Evolutionary conservation across 53 echinoderm and acorn worm species (phyloP), one percentile per base, ranked within the genome.

Genomic region (Luidia sarsii): DNA sequence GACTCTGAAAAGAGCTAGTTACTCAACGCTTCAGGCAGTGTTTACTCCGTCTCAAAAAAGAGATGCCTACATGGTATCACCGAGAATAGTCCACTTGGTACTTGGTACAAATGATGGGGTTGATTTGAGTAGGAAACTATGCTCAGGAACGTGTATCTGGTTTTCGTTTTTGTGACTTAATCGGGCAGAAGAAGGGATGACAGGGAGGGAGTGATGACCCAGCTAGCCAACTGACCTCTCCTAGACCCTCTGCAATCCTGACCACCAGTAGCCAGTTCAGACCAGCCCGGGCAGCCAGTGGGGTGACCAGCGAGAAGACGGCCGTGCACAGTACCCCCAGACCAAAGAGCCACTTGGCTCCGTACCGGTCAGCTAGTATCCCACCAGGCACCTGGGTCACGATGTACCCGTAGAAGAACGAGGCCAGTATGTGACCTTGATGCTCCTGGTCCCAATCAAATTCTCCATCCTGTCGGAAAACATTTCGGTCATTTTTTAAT

Each of bases 351-450:
- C 86, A 86, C 81, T 96, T 96, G 30, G 89, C 93, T 18, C 93
- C 90, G 39, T 79, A 84, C 14, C 63, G 66, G 16, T 85, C 86
- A 1, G 86, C 97, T 7, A 96, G 36, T 41, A 82, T 68, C 0
- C 97, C 97, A 1, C 97, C 97, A 0, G 97, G 97, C 9, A 96
- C 68, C 69, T 96, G 97, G 57, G 97, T 96, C 4, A 94, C 7
- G 57, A 96, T 80, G 80, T 96, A 96, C 33, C 97, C 97, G 48
- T 96, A 96, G 79, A 96, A 96, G 81, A 96, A 96, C 1, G 97
- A 90, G 14, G 85, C 86, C 3, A 96, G 77, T 50, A 96, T 93
- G 73, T 85, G 88, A 39, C 89, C 91, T 39, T 91, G 86, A 2
- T 68, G 83, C 41, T 79, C 62, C 51, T 88, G 65, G 82, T 96